Evolutionary conservation across 2,797 vertebrate species (phyloP).

Genomic region (Intellagama lesueurii): DNA sequence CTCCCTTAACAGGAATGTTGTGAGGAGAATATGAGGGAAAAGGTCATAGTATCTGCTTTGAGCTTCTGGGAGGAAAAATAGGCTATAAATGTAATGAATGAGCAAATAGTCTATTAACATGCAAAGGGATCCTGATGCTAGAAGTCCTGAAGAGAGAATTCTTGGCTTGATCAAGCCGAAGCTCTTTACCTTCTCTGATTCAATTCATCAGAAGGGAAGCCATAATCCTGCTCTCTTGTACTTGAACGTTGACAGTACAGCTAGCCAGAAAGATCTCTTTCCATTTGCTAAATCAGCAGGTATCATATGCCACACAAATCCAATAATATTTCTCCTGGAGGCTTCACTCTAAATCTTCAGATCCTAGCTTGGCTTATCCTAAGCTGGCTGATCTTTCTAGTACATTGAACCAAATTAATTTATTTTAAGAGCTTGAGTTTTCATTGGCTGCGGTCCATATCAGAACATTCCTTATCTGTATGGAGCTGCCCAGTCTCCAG

Average conservation of each 20-base stretch:
- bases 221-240: neutral
- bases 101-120: neutral
- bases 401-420: neutral
- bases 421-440: neutral
- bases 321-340: neutral
- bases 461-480: neutral
- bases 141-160: neutral
- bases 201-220: neutral
- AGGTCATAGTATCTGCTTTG: neutral
- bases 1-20: neutral
- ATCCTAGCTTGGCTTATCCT: neutral
- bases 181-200: neutral
- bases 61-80: neutral
- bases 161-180: neutral
- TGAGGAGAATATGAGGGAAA: neutral
- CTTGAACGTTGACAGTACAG: neutral
- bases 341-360: neutral
- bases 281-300: neutral
- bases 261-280: neutral
- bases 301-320: neutral
- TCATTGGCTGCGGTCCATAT: neutral
- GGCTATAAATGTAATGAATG: neutral
- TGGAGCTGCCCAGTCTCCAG: neutral
- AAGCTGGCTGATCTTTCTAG: neutral
- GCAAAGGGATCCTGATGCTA: neutral